Conservation (phyloP, 92 coral and sea anemone species). For the Actinostola sp. region DNA sequence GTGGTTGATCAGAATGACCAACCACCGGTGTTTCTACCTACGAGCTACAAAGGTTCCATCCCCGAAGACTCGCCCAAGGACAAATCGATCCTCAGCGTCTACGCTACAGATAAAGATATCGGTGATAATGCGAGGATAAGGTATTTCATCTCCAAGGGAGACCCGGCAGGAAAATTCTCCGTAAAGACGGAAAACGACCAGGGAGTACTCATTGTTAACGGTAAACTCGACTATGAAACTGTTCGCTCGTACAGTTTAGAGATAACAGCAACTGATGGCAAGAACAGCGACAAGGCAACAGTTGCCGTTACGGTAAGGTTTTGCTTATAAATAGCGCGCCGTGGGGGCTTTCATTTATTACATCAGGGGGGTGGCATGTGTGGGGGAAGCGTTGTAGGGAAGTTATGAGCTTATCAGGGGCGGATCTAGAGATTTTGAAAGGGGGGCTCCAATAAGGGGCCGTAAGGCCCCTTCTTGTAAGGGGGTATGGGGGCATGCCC, state of each 20-base stretch:
- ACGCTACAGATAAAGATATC: slow-evolving; percentile 73
- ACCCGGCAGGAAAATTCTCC: slow-evolving; percentile 65
- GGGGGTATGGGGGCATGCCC: no score
- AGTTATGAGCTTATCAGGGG: no score
- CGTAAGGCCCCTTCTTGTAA: no score
- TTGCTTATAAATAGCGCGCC: no score
- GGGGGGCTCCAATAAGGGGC: no score
- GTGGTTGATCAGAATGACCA: slow-evolving; percentile 81
- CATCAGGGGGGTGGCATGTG: no score
- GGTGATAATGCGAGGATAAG: slow-evolving; percentile 85
- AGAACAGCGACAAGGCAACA: slow-evolving; percentile 56
- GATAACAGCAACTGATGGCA: slow-evolving; percentile 84
- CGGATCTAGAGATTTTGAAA: no score
- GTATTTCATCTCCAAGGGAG: slow-evolving; percentile 82
- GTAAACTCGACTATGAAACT: slow-evolving; percentile 78
- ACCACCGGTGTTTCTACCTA: slow-evolving; percentile 62
- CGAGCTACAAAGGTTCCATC: slow-evolving; percentile 45
- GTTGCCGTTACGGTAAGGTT: slow-evolving; percentile 70
- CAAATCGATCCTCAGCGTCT: slow-evolving; percentile 51
- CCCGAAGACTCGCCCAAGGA: slow-evolving; percentile 67
- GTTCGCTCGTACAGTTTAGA: slow-evolving; percentile 47
- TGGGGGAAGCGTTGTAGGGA: no score
- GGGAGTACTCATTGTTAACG: slow-evolving; percentile 68
- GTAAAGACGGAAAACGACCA: slow-evolving; percentile 65
- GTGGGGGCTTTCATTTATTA: no score